Percentiles rank a stretch among this genome's conserved stretches.
phyloP scores from a whole-genome alignment of 1,140 invertebrate species.

The Littorina saxatilis region DNA sequence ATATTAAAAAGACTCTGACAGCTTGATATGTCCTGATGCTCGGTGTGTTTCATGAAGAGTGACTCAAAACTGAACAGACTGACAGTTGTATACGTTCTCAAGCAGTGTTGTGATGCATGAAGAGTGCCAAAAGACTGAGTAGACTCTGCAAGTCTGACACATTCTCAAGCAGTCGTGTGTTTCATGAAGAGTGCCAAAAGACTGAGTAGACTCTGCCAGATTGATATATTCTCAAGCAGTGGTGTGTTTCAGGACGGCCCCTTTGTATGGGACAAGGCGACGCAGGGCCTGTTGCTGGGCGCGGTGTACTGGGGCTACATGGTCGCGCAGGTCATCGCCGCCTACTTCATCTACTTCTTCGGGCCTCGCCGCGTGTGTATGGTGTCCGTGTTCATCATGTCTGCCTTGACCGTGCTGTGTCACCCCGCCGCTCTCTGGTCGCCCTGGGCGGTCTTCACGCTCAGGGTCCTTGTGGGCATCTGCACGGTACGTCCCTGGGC shows the following conservation, averaged over 20 bases:
- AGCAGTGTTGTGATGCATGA: too few species aligned
- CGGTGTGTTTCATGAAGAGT: too few species aligned
- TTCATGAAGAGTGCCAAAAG: too few species aligned
- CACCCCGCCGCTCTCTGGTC: slow-evolving; percentile 42
- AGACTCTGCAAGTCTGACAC: too few species aligned
- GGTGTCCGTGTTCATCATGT: slow-evolving; percentile 34
- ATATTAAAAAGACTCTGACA: too few species aligned
- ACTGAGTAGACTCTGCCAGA: too few species aligned
- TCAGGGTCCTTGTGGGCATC: slow-evolving; percentile 22
- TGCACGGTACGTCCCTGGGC: slow-evolving; percentile 25
- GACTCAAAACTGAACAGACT: too few species aligned
- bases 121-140: too few species aligned
- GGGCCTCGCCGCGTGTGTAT: slow-evolving; percentile 60
- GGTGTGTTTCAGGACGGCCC: slow-evolving; percentile 53
- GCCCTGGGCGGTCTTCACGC: slow-evolving; percentile 34
- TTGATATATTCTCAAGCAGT: too few species aligned
- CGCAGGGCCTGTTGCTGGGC: slow-evolving; percentile 63
- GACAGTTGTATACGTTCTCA: too few species aligned
- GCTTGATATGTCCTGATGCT: too few species aligned
- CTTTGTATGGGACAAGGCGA: slow-evolving; percentile 61
- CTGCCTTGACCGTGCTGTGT: slow-evolving; percentile 49
- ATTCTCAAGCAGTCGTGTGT: too few species aligned
- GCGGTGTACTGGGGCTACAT: slow-evolving; percentile 67
- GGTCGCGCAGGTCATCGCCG: slow-evolving; percentile 60
- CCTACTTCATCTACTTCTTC: slow-evolving; percentile 54